phyloP scores from a whole-genome alignment of 2,888 invertebrate species.

The Sphaerophoria taeniata region DNA sequence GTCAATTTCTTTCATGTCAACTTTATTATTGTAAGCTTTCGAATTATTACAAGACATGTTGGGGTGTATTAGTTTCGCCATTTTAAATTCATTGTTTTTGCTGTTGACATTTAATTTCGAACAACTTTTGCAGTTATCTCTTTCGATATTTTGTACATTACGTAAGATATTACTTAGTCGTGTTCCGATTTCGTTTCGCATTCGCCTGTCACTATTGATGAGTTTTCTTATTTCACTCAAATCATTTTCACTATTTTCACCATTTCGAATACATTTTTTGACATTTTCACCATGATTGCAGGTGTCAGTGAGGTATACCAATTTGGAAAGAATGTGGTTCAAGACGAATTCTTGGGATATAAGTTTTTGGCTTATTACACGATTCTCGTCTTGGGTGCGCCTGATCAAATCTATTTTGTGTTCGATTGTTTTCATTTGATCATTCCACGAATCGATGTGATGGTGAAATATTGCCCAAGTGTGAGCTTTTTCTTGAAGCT shows the following conservation, averaged over 20 bases:
- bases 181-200: constrained; percentile 75
- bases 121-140: constrained; percentile 62
- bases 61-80: constrained; percentile 75
- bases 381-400: constrained; percentile 79
- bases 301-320: constrained; percentile 79
- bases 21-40: constrained; percentile 51
- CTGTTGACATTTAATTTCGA: constrained; percentile 5
- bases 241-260: constrained; percentile 44
- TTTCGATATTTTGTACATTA: constrained; percentile 77
- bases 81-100: constrained; percentile 42
- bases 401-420: constrained; percentile 84
- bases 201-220: constrained; percentile 63
- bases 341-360: constrained; percentile 81
- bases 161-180: constrained; percentile 77
- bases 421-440: constrained; percentile 83
- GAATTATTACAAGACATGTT: constrained; percentile 66
- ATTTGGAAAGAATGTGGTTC: constrained; percentile 81
- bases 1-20: constrained; percentile 75
- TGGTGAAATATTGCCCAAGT: constrained; percentile 84
- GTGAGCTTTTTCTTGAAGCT: constrained; percentile 83
- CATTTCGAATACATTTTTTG: constrained; percentile 38
- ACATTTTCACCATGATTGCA: constrained; percentile 58
- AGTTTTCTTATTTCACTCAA: constrained; percentile 73
- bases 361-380: constrained; percentile 78
- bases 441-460: constrained; percentile 84